These are phyloP conservation scores for Liasis olivaceus DNA, from an alignment of 2,797 vertebrate species.

Conservation along the genomic window DNA sequence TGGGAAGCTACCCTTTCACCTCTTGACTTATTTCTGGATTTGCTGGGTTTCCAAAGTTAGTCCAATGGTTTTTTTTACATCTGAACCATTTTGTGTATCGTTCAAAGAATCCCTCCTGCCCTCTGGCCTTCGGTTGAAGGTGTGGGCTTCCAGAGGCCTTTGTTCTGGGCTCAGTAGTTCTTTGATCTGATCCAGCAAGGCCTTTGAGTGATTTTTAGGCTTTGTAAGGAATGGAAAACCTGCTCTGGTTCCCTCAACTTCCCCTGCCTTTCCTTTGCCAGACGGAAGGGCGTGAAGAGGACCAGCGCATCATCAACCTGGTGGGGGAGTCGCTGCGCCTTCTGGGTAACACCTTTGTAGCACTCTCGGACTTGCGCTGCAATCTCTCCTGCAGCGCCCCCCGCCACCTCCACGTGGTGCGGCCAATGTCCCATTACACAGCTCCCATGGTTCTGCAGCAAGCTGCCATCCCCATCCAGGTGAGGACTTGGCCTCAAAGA, in stretches of 20 bases:
- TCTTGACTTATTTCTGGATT: neutral
- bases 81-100: neutral
- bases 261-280: conserved; percentile 42
- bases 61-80: neutral
- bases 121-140: neutral
- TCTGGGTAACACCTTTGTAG: conserved; percentile 88
- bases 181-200: neutral
- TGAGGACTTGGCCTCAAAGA: conserved; percentile 46
- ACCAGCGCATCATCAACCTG: conserved; percentile 85
- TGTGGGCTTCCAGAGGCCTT: neutral
- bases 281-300: conserved; percentile 86
- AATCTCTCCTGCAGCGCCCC: conserved; percentile 85
- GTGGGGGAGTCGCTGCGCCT: conserved; percentile 89
- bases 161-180: neutral
- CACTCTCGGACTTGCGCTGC: conserved; percentile 88
- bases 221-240: neutral
- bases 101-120: neutral
- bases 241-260: fast-evolving
- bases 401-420: conserved; percentile 87
- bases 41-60: neutral
- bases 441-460: conserved; percentile 84
- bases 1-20: neutral
- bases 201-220: neutral
- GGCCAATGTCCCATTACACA: conserved; percentile 89
- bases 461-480: conserved; percentile 86